phyloP scores from a whole-genome alignment of 2,113 vertebrate species.

The Monopterus albus region DNA sequence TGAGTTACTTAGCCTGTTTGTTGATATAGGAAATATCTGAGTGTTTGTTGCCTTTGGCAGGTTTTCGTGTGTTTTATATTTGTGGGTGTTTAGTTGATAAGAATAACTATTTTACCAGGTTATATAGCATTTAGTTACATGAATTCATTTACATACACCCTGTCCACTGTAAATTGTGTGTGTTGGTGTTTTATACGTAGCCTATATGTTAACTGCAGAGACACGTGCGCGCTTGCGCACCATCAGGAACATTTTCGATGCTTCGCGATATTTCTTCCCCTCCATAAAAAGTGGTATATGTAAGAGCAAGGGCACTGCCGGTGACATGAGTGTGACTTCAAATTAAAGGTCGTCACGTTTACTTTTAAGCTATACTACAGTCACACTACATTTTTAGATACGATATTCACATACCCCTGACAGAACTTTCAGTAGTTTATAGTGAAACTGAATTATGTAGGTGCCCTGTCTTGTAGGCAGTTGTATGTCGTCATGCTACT shows the following conservation, averaged over 20 bases:
- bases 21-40: too few relatives aligned
- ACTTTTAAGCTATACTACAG: background rate
- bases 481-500: rapidly evolving
- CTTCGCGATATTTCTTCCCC: slow-evolving; percentile 60
- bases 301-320: background rate
- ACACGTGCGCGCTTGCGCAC: slow-evolving; percentile 45
- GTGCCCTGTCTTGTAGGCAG: background rate
- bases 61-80: background rate
- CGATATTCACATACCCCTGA: rapidly evolving
- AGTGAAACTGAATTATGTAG: background rate
- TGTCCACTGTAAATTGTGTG: too few relatives aligned
- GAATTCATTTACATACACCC: too few relatives aligned
- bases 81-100: background rate
- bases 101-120: background rate
- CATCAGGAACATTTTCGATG: slow-evolving; percentile 51
- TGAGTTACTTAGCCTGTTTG: too few relatives aligned
- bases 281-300: background rate
- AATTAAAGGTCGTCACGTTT: slow-evolving; percentile 9
- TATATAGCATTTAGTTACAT: too few relatives aligned
- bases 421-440: rapidly evolving
- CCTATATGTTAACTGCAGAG: background rate
- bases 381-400: rapidly evolving
- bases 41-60: too few relatives aligned
- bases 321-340: background rate
- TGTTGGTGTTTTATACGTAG: background rate